Percentiles rank a stretch among this genome's conserved stretches.
Conservation (phyloP, 2,888 invertebrate genomes). For the Acrobasis repandana region DNA sequence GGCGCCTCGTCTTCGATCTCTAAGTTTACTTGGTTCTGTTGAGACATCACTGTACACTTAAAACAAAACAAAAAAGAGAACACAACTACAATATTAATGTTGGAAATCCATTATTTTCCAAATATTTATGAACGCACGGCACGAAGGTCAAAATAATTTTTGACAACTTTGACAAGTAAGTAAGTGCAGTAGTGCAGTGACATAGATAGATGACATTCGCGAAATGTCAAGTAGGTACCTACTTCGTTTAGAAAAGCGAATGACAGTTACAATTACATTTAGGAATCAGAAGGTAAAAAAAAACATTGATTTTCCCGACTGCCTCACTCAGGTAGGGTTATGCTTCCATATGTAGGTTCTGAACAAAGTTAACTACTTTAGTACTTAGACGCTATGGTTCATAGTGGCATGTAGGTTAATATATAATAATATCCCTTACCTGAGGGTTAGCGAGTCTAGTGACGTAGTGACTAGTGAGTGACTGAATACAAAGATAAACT, state of each 20-base stretch:
- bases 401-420: too few species aligned
- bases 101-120: conserved; percentile 42
- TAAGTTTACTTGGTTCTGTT: conserved; percentile 67
- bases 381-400: too few species aligned
- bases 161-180: conserved; percentile 30
- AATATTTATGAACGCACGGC: conserved; percentile 38
- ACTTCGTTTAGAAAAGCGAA: neutral
- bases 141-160: conserved; percentile 41
- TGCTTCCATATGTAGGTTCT: too few species aligned
- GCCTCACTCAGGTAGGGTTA: neutral
- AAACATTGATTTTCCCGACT: neutral
- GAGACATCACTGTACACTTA: conserved; percentile 57
- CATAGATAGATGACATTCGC: conserved; percentile 2
- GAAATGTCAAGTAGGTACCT: neutral
- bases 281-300: too few species aligned
- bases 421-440: too few species aligned
- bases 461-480: too few species aligned
- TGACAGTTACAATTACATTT: neutral
- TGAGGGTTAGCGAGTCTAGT: too few species aligned
- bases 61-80: conserved; percentile 13
- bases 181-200: too few species aligned
- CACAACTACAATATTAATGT: conserved; percentile 3
- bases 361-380: too few species aligned
- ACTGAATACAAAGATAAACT: too few species aligned
- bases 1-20: conserved; percentile 69